Conservation (phyloP, 1,140 invertebrate genomes). For the Myzus persicae region DNA sequence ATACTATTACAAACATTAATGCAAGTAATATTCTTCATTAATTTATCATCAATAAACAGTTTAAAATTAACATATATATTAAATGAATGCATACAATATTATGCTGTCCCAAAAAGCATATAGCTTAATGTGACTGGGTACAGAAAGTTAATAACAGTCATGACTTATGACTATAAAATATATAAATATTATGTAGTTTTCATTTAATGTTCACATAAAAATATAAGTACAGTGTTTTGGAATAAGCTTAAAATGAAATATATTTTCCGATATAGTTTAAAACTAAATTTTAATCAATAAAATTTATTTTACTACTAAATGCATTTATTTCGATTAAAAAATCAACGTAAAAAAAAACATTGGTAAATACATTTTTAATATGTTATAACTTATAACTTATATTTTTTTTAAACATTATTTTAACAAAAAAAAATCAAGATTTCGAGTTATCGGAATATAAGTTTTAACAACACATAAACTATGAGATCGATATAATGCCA, state of each 20-base stretch:
- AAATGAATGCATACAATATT: not conserved
- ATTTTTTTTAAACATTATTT: not conserved
- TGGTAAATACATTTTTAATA: not conserved
- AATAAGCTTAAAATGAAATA: not conserved
- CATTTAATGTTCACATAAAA: not conserved
- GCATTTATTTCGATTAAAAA: not conserved
- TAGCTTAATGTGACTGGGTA: not conserved
- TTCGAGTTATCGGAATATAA: not conserved
- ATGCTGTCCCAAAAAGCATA: not conserved
- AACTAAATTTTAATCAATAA: not conserved
- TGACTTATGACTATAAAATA: conserved; percentile 17
- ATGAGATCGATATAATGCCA: not conserved
- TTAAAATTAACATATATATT: conserved; percentile 16
- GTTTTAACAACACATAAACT: not conserved
- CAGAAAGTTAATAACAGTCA: not conserved
- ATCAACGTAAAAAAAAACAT: not conserved
- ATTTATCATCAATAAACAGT: not conserved
- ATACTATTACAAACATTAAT: not conserved
- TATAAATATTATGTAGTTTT: not conserved
- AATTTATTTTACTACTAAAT: not conserved
- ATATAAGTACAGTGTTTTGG: not conserved
- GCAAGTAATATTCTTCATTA: not conserved
- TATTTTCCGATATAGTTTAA: not conserved
- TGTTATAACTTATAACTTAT: too few species aligned
- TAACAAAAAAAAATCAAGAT: not conserved